phyloP scores from a whole-genome alignment of 2,797 vertebrate genomes.

The Rousettus madagascariensis region DNA sequence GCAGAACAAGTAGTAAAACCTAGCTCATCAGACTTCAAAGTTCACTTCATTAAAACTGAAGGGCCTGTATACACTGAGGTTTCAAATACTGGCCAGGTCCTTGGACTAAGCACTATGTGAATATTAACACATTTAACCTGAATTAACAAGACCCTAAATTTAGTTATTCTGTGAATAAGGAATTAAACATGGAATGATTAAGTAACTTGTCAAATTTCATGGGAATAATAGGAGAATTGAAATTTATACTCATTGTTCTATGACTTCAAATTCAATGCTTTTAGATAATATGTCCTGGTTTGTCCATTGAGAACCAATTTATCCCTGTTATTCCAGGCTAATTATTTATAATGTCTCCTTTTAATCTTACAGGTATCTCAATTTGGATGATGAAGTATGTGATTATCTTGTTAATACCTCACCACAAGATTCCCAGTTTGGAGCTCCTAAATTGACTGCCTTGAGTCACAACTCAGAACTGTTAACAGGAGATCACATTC shows the following conservation, averaged over 20 bases:
- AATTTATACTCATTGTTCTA: not conserved
- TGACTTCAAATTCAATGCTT: not conserved
- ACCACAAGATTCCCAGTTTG: not conserved
- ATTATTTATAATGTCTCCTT: not conserved
- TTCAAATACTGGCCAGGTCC: not conserved
- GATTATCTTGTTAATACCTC: not conserved
- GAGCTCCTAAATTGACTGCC: not conserved
- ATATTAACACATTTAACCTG: not conserved
- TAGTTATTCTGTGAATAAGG: not conserved
- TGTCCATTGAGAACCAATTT: not conserved
- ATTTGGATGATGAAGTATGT: not conserved
- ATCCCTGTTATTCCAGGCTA: not conserved
- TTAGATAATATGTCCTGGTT: not conserved
- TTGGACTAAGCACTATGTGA: not conserved
- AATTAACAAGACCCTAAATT: not conserved
- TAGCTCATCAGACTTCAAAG: not conserved
- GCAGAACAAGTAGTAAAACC: not conserved
- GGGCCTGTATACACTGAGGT: not conserved
- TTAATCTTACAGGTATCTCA: not conserved
- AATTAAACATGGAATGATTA: not conserved
- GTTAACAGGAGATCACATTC: not conserved
- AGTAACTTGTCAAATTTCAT: not conserved
- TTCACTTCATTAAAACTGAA: not conserved
- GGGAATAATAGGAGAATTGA: not conserved
- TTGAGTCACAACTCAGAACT: not conserved